Evolutionary conservation across 2,888 invertebrate species (phyloP).

Genomic region (Catocala fraxini): DNA sequence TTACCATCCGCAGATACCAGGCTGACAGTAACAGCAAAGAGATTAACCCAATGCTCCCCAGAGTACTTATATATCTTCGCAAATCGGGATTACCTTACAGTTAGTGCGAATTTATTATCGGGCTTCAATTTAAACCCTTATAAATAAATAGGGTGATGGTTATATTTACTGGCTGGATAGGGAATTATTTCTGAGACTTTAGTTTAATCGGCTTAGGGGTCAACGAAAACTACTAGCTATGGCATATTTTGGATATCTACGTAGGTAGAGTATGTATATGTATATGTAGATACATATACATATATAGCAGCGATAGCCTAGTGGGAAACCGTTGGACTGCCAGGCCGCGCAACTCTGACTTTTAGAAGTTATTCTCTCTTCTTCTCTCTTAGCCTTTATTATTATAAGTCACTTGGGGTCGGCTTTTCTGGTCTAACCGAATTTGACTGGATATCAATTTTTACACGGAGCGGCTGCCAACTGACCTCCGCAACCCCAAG

Average conservation of each 20-base stretch:
- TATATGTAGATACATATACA: too few species aligned
- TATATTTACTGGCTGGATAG: conserved; percentile 36
- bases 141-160: conserved; percentile 32
- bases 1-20: conserved; percentile 30
- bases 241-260: background rate
- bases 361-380: too few species aligned
- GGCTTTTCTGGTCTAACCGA: too few species aligned
- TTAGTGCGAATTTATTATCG: conserved; percentile 40
- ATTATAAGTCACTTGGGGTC: too few species aligned
- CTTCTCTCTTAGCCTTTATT: too few species aligned
- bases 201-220: background rate
- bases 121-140: conserved; percentile 37
- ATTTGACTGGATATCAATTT: too few species aligned
- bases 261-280: too few species aligned
- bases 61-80: conserved; percentile 40
- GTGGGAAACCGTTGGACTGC: too few species aligned
- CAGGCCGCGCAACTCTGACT: too few species aligned
- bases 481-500: too few species aligned
- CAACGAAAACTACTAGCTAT: background rate
- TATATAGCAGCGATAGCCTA: too few species aligned
- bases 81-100: conserved; percentile 34
- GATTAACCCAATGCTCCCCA: conserved; percentile 43
- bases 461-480: too few species aligned
- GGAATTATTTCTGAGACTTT: conserved; percentile 20
- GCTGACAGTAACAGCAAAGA: conserved; percentile 38